A percentile compares a stretch with the other conserved stretches of the same genome.
These are phyloP conservation scores for Campopleginae sp. DNA, from an alignment of 2,888 invertebrate genomes.

Conservation along the genomic window DNA sequence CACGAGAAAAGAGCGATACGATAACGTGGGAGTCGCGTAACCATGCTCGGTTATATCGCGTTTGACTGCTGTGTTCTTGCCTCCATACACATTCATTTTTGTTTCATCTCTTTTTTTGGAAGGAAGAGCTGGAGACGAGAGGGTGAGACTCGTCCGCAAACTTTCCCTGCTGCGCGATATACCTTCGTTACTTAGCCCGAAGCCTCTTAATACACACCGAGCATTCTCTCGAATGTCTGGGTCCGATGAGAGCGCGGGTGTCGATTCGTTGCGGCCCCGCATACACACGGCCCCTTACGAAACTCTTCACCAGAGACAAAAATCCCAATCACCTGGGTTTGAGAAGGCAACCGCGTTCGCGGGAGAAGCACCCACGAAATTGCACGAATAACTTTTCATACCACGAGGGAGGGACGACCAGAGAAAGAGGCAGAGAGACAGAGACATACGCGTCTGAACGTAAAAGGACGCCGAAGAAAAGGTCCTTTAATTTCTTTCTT, in stretches of 20 bases:
- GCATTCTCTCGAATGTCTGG: conserved; percentile 10
- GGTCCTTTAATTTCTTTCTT: conserved; percentile 59
- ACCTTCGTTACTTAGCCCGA: conserved; percentile 48
- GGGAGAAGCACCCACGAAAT: conserved; percentile 51
- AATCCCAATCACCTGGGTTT: conserved; percentile 1
- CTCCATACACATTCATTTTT: not conserved
- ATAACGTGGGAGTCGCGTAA: conserved; percentile 79
- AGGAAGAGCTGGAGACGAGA: not conserved
- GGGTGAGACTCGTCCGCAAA: conserved; percentile 64
- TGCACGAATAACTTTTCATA: conserved; percentile 51
- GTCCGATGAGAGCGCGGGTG: conserved; percentile 49
- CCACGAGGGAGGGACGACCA: not conserved
- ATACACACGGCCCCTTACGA: conserved; percentile 47
- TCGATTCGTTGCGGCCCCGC: conserved; percentile 60
- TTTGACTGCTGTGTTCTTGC: conserved; percentile 33
- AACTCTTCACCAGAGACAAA: conserved; percentile 42
- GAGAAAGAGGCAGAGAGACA: not conserved
- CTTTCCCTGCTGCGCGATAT: conserved; percentile 52
- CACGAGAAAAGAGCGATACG: conserved; percentile 69
- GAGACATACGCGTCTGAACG: conserved; percentile 1
- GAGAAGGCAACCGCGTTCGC: not conserved
- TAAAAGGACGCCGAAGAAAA: conserved; percentile 45
- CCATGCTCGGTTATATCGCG: conserved; percentile 58
- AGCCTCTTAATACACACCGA: not conserved
- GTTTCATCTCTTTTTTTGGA: conserved; percentile 26